Conservation (phyloP, 2,113 vertebrate species). For the Odontophorus gujanensis region DNA sequence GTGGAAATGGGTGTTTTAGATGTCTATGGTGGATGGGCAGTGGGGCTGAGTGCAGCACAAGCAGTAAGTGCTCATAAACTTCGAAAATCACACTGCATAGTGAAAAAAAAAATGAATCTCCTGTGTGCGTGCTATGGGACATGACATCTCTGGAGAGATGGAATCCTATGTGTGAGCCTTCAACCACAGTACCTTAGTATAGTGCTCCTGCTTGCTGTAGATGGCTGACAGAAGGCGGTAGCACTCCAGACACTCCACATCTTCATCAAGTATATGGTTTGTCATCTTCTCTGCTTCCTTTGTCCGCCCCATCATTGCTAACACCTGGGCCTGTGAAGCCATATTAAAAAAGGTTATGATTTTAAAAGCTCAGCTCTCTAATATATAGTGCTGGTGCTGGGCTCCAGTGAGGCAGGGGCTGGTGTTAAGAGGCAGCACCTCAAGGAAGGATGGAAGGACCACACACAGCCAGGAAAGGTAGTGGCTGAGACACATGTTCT, state of each 20-base stretch:
- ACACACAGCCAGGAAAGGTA: background rate
- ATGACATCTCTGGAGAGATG: background rate
- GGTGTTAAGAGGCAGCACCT: background rate
- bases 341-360: background rate
- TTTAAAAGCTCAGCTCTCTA: background rate
- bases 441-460: background rate
- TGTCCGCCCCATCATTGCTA: constrained; percentile 85
- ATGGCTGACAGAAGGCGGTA: constrained; percentile 94
- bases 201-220: constrained; percentile 90
- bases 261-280: constrained; percentile 81
- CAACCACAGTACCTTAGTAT: constrained; percentile 79
- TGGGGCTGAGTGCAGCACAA: background rate
- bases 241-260: constrained; percentile 88
- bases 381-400: background rate
- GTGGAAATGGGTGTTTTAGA: background rate
- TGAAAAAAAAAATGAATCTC: background rate
- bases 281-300: constrained; percentile 90
- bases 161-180: background rate
- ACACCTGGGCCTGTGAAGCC: constrained; percentile 88
- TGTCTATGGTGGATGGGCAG: background rate
- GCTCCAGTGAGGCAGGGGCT: background rate
- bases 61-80: background rate
- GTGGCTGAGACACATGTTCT: background rate
- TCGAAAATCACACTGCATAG: background rate
- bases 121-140: background rate